Evolutionary conservation across 2,797 vertebrate species (phyloP).

Genomic region (Malacoctenus gilli): DNA sequence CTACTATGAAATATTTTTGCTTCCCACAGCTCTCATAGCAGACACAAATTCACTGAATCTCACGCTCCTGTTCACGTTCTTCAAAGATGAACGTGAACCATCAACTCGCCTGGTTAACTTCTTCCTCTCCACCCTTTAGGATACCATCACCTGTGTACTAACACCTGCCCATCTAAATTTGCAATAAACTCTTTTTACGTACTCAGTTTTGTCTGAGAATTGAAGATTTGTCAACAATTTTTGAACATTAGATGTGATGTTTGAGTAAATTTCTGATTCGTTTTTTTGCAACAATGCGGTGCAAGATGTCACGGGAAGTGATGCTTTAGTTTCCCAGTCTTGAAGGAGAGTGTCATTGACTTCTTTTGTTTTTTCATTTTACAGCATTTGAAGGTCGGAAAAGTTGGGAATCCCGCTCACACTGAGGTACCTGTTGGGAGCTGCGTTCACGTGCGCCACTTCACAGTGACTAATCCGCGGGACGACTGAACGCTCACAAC

Average conservation of each 20-base stretch:
- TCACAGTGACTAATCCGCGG: background rate
- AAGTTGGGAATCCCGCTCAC: conserved; percentile 55
- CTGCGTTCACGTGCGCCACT: conserved; percentile 13
- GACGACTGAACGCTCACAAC: conserved; percentile 4
- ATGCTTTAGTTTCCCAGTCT: conserved; percentile 58
- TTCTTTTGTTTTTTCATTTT: too few relatives aligned
- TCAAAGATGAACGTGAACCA: too few relatives aligned
- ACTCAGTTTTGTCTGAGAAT: background rate
- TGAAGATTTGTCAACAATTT: too few relatives aligned
- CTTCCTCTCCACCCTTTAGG: too few relatives aligned
- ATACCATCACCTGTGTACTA: conserved; percentile 8
- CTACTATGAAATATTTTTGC: too few relatives aligned
- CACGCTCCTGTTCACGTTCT: too few relatives aligned
- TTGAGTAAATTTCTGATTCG: too few relatives aligned
- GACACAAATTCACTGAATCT: too few relatives aligned
- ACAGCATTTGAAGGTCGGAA: too few relatives aligned
- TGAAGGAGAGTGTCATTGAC: conserved; percentile 38
- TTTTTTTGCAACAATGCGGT: conserved; percentile 8
- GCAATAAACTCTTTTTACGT: background rate
- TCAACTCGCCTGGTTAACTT: too few relatives aligned
- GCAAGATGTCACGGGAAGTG: conserved; percentile 35
- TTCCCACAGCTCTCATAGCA: too few relatives aligned
- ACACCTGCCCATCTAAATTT: background rate
- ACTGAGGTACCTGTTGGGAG: conserved; percentile 34
- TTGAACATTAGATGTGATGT: too few relatives aligned